phyloP scores from a whole-genome alignment of 2,888 invertebrate genomes.

The Augochlorella aurata region DNA sequence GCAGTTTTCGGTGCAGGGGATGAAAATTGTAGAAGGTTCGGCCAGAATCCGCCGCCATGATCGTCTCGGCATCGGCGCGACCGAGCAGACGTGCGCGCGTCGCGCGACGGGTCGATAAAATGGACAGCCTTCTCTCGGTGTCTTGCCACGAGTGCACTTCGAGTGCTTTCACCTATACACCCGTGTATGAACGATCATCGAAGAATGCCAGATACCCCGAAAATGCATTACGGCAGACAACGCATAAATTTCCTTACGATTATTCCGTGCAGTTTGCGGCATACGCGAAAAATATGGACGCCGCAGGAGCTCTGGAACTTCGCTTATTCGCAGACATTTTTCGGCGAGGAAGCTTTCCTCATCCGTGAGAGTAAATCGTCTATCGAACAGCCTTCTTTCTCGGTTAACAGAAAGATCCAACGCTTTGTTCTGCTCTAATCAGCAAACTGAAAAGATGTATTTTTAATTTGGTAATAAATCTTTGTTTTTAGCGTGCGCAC shows the following conservation, averaged over 20 bases:
- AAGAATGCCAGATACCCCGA: slow-evolving; percentile 3
- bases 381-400: too few relatives aligned
- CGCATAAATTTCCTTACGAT: slow-evolving; percentile 39
- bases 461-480: too few relatives aligned
- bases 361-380: not conserved
- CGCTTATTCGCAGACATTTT: slow-evolving; percentile 14
- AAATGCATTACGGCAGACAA: slow-evolving; percentile 19
- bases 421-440: too few relatives aligned
- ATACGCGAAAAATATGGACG: slow-evolving; percentile 6
- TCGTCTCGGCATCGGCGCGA: slow-evolving; percentile 39
- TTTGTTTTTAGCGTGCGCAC: not conserved
- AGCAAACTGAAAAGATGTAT: too few relatives aligned
- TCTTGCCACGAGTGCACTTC: slow-evolving; percentile 48
- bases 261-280: slow-evolving; percentile 24
- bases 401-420: too few relatives aligned
- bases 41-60: slow-evolving; percentile 57
- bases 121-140: slow-evolving; percentile 55
- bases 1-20: not conserved
- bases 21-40: slow-evolving; percentile 25
- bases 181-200: slow-evolving; percentile 17
- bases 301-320: not conserved
- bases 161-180: slow-evolving; percentile 34
- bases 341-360: not conserved
- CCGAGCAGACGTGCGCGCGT: slow-evolving; percentile 63
- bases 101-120: slow-evolving; percentile 67